A percentile compares a stretch with the other conserved stretches of the same genome.
These are phyloP conservation scores for Holocentrus rufus DNA, from an alignment of 2,797 vertebrate genomes.

Conservation along the genomic window DNA sequence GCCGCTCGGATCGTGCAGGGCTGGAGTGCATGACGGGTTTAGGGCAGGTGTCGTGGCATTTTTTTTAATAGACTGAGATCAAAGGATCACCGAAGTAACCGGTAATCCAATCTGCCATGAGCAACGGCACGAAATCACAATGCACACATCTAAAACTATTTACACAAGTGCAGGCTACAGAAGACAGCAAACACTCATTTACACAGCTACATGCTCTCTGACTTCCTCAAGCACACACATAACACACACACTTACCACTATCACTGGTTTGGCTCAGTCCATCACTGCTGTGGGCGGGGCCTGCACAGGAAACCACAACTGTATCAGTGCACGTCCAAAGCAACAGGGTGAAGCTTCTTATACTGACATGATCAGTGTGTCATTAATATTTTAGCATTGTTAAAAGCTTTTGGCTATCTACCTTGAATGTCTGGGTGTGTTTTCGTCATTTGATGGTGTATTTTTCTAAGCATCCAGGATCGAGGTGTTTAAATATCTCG, in stretches of 20 bases:
- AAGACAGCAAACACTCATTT: not conserved
- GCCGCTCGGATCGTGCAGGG: slow-evolving; percentile 53
- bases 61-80: slow-evolving; percentile 17
- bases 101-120: slow-evolving; percentile 22
- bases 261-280: slow-evolving; percentile 64
- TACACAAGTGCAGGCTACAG: slow-evolving; percentile 1
- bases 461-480: too few species aligned
- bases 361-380: too few species aligned
- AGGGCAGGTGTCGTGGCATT: slow-evolving; percentile 13
- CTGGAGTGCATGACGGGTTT: slow-evolving; percentile 33
- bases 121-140: not conserved
- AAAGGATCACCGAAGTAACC: slow-evolving; percentile 25
- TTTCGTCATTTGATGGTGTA: too few species aligned
- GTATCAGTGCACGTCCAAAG: not conserved
- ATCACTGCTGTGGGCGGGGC: slow-evolving; percentile 53
- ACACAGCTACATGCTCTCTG: not conserved
- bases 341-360: not conserved
- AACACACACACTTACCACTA: slow-evolving; percentile 55
- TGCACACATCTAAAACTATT: not conserved
- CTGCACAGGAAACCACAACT: slow-evolving; percentile 48
- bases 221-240: too few species aligned
- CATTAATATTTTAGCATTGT: too few species aligned
- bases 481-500: too few species aligned
- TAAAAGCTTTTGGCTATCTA: too few species aligned
- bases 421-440: too few species aligned